Conservation (phyloP, 2,113 vertebrate species). For the Harpagus bidentatus region DNA sequence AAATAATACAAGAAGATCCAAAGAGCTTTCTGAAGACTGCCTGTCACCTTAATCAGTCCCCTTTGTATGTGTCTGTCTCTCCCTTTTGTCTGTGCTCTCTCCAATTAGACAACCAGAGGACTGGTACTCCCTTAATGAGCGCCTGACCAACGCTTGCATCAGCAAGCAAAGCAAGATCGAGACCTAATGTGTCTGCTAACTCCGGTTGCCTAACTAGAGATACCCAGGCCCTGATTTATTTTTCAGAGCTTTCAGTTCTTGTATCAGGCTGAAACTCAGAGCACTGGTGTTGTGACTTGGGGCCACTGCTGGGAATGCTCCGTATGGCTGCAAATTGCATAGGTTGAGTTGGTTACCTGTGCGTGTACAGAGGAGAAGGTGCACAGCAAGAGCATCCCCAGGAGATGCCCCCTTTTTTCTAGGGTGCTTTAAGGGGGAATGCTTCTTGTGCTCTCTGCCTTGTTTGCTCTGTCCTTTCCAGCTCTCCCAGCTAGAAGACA, state of each 20-base stretch:
- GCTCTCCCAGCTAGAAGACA: not conserved
- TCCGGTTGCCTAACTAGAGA: not conserved
- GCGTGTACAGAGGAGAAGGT: not conserved
- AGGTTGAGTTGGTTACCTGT: not conserved
- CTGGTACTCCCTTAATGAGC: not conserved
- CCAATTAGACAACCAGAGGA: not conserved
- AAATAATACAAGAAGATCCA: not conserved
- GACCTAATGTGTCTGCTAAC: not conserved
- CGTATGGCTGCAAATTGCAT: not conserved
- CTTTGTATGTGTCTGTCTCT: not conserved
- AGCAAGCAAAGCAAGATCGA: not conserved
- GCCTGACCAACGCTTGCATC: not conserved
- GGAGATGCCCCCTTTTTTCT: not conserved
- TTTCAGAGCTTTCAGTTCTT: not conserved
- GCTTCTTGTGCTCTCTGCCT: not conserved
- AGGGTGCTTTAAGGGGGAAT: not conserved
- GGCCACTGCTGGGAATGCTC: not conserved
- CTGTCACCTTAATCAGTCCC: not conserved
- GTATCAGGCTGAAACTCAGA: not conserved
- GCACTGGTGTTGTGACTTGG: rapidly evolving
- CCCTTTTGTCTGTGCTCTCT: not conserved
- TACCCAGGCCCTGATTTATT: not conserved
- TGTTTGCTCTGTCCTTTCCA: not conserved
- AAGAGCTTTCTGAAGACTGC: not conserved
- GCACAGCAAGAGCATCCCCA: not conserved